Evolutionary conservation across 35 echinoderm and acorn worm species (phyloP), one percentile per base, ranked within the genome.

Genomic region (Acanthaster planci): DNA sequence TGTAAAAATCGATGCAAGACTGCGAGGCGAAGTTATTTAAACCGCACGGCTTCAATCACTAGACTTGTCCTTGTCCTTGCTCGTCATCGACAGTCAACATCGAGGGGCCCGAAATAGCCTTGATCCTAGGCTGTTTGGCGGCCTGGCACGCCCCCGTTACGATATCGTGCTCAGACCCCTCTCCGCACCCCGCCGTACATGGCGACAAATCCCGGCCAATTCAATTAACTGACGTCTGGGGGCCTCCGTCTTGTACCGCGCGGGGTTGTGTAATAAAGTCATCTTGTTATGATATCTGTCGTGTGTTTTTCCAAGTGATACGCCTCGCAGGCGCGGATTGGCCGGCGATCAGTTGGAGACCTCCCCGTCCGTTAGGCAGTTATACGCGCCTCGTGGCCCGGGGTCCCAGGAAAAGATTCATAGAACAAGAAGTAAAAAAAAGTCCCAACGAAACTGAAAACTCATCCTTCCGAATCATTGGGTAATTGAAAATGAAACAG

Each of bases 401-500:
- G n/a, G n/a, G n/a, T n/a, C n/a, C n/a, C 42, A 47, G 42, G 42
- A 4, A 4, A 47, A 47, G 42, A 47, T 47, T 47, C 42, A 47
- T 12, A 4, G 42, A 47, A n/a, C n/a, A n/a, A n/a, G n/a, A n/a
- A n/a, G n/a, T n/a, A n/a, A n/a, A n/a, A 47, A 47, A 47, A 47
- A 47, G 12, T 12, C 42, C 42, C 4, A 47, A 47, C 12, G 42
- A 47, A 12, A 47, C 42, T 47, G 26, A 72, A 19, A 14, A 29
- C 23, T 72, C 64, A 72, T 72, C 64, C 64, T 72, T 72, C 64
- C 64, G 64, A 72, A 72, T 72, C 64, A 72, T 72, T 30, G 64
- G 64, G 18, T 72, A 72, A 72, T 72, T 72, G 64, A 72, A 72
- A 72, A 72, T 72, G 64, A 72, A 72, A 72, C 64, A 72, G 64